Conservation (phyloP, 2,113 vertebrate genomes). For the Illadopsis cleaveri region DNA sequence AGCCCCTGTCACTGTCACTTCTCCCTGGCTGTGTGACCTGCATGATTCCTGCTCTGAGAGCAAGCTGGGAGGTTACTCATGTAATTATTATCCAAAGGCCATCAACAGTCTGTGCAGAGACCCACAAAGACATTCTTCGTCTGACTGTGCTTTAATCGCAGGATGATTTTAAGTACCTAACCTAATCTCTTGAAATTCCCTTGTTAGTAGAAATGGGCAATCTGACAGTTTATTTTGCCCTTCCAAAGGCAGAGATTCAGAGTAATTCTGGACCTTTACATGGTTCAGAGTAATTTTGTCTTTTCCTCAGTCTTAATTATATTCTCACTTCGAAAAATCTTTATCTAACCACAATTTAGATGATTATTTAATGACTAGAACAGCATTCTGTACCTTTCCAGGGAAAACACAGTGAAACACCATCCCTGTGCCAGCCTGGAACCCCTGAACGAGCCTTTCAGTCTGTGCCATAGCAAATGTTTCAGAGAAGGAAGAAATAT, state of each 20-base stretch:
- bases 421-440: not conserved
- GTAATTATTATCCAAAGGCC: not conserved
- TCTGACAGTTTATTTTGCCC: not conserved
- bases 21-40: not conserved
- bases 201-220: not conserved
- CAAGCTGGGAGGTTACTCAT: not conserved
- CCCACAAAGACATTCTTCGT: not conserved
- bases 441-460: not conserved
- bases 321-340: not conserved
- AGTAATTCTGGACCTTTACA: not conserved
- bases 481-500: not conserved
- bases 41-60: not conserved
- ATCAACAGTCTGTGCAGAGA: not conserved
- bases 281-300: not conserved
- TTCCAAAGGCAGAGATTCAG: not conserved
- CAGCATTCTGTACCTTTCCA: not conserved
- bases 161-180: not conserved
- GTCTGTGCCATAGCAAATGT: not conserved
- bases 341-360: not conserved
- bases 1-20: not conserved
- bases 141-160: not conserved
- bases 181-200: not conserved
- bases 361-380: not conserved
- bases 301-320: not conserved
- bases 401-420: not conserved